Conservation (phyloP, 2,797 vertebrate genomes). For the Arvicola amphibius region DNA sequence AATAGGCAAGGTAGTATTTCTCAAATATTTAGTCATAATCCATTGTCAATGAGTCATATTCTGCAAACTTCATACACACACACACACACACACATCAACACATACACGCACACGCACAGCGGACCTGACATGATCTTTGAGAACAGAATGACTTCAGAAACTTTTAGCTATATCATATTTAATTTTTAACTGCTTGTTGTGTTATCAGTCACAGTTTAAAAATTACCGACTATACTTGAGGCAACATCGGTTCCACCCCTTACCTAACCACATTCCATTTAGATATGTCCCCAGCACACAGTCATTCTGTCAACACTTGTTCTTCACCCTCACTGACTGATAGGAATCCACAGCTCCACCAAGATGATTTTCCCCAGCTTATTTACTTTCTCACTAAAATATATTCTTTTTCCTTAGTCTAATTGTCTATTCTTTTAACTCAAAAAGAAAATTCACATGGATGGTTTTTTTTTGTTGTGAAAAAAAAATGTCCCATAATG, state of each 20-base stretch:
- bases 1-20: constrained; percentile 7
- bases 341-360: background rate
- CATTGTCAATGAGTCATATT: background rate
- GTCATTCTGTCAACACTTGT: background rate
- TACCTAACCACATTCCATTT: background rate
- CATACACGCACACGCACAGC: no score
- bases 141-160: background rate
- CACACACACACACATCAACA: background rate
- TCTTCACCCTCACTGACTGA: background rate
- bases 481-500: background rate
- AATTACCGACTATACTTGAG: background rate
- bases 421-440: background rate
- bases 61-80: background rate
- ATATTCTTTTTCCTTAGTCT: background rate
- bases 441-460: background rate
- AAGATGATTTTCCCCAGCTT: background rate
- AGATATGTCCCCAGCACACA: background rate
- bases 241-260: background rate
- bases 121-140: background rate
- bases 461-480: background rate
- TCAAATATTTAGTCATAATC: background rate
- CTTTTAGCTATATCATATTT: background rate
- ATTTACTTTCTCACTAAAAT: constrained; percentile 23
- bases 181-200: background rate
- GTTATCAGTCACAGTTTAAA: background rate